Percentiles rank a stretch among this genome's conserved stretches.
phyloP scores from a whole-genome alignment of 2,888 invertebrate species.

The Apamea sordens region DNA sequence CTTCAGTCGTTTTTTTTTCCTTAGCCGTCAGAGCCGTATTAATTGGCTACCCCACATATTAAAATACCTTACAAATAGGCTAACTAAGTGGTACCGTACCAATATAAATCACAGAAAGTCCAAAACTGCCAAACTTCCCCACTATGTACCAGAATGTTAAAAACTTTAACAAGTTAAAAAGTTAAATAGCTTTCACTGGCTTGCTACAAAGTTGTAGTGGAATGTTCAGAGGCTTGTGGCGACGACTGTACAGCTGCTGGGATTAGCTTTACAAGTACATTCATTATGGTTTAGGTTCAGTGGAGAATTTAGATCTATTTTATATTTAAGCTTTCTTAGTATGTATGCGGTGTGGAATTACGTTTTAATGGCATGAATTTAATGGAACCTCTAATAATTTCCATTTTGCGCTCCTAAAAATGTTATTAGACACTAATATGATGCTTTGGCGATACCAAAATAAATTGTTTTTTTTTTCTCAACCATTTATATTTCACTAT shows the following conservation, averaged over 20 bases:
- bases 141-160: slow-evolving; percentile 54
- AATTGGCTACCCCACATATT: neutral
- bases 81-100: slow-evolving; percentile 6
- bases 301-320: slow-evolving; percentile 1
- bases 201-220: slow-evolving; percentile 61
- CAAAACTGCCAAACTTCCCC: slow-evolving; percentile 55
- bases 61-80: neutral
- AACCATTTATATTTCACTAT: too few species aligned
- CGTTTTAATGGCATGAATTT: neutral
- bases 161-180: slow-evolving; percentile 65
- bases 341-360: neutral
- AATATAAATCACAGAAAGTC: slow-evolving; percentile 42
- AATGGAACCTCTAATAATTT: neutral
- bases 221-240: slow-evolving; percentile 54
- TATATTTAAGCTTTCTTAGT: neutral
- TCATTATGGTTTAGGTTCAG: slow-evolving; percentile 27
- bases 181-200: slow-evolving; percentile 70
- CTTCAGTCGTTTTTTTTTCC: neutral
- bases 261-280: slow-evolving; percentile 44
- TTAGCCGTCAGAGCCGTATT: neutral
- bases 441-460: too few species aligned
- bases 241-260: slow-evolving; percentile 24
- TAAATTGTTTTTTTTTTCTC: too few species aligned
- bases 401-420: too few species aligned
- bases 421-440: too few species aligned